Conservation (phyloP, 2,888 invertebrate species). For the Hirtodrosophila histrioides region DNA sequence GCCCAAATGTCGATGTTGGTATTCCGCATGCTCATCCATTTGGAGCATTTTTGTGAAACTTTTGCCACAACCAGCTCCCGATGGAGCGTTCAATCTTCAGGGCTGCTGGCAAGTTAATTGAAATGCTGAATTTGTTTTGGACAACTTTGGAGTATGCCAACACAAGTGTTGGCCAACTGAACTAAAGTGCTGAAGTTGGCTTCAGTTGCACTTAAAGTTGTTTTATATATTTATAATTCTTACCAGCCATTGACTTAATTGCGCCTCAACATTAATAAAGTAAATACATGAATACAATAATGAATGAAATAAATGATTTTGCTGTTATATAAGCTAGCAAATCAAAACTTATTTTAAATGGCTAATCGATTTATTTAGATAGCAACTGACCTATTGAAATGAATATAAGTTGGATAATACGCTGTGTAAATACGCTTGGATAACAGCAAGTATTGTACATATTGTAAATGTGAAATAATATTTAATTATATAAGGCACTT, state of each 20-base stretch:
- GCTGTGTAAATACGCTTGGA: too few species aligned
- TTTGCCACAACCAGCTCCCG: conserved; percentile 44
- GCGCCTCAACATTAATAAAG: conserved; percentile 30
- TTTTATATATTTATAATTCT: conserved; percentile 24
- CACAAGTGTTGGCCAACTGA: conserved; percentile 12
- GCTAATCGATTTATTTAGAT: too few species aligned
- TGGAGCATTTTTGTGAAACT: conserved; percentile 40
- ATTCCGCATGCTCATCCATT: conserved; percentile 34
- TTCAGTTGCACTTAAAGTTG: conserved; percentile 36
- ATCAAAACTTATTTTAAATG: too few species aligned
- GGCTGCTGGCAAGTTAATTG: conserved; percentile 61
- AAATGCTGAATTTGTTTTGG: conserved; percentile 66
- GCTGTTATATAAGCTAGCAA: too few species aligned
- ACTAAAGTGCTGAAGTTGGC: conserved; percentile 33
- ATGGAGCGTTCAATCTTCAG: conserved; percentile 65
- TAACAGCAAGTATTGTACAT: too few species aligned
- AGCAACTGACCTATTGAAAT: too few species aligned
- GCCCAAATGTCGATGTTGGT: conserved; percentile 26
- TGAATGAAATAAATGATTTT: background rate
- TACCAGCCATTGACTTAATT: conserved; percentile 44
- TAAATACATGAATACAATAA: background rate
- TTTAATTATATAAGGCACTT: too few species aligned
- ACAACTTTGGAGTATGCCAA: conserved; percentile 34
- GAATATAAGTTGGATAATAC: too few species aligned
- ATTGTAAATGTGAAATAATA: too few species aligned